Percentiles rank a stretch among this genome's conserved stretches.
Conservation (phyloP, 2,888 invertebrate species). For the Eustalomyia histrio region DNA sequence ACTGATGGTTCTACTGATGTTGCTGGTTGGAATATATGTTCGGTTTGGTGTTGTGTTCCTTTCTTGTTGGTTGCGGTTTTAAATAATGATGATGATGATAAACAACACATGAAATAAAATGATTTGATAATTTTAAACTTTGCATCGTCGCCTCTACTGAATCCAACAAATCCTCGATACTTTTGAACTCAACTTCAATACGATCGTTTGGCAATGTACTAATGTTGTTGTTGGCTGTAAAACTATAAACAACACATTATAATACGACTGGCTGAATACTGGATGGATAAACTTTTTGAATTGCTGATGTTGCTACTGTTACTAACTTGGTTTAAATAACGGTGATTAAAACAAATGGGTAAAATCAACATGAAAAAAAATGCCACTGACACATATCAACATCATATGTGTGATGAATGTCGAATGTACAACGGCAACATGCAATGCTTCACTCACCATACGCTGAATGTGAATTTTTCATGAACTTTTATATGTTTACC, state of each 20-base stretch:
- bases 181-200: constrained; percentile 22
- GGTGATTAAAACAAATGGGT: constrained; percentile 40
- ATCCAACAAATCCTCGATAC: constrained; percentile 11
- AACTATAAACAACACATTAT: constrained; percentile 13
- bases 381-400: background rate
- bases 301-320: constrained; percentile 28
- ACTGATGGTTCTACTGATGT: constrained; percentile 27
- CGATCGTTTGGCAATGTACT: constrained; percentile 36
- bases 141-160: constrained; percentile 9
- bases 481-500: constrained; percentile 29
- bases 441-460: constrained; percentile 6
- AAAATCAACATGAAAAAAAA: constrained; percentile 6
- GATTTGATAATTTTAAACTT: constrained; percentile 37
- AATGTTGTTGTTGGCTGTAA: constrained; percentile 3
- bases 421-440: constrained; percentile 23
- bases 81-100: background rate
- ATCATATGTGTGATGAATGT: constrained; percentile 41
- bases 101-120: constrained; percentile 14
- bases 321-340: constrained; percentile 30
- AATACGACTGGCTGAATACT: background rate
- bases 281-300: constrained; percentile 17
- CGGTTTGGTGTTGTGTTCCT: constrained; percentile 24
- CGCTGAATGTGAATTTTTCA: constrained; percentile 39
- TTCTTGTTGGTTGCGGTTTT: background rate
- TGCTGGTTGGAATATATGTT: constrained; percentile 10